Evolutionary conservation across 2,888 invertebrate species (phyloP).

Genomic region (Drosophila mercatorum): DNA sequence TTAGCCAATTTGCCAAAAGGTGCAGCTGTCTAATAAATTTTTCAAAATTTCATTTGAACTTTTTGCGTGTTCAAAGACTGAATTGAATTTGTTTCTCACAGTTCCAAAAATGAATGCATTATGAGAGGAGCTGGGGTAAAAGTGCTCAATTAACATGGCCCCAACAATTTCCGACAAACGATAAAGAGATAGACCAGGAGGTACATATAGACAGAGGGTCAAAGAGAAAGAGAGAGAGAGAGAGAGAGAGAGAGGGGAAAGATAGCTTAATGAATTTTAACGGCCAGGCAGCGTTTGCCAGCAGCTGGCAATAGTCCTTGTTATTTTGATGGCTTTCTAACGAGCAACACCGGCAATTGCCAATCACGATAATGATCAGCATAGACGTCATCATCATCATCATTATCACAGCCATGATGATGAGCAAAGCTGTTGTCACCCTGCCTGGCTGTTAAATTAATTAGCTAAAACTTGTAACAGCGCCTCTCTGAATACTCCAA

Average conservation of each 20-base stretch:
- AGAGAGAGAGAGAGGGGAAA: not conserved
- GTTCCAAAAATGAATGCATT: slow-evolving; percentile 23
- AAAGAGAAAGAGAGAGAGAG: too few relatives aligned
- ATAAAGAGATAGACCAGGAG: not conserved
- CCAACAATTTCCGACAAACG: slow-evolving; percentile 23
- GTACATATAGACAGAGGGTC: too few relatives aligned
- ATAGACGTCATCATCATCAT: slow-evolving; percentile 27
- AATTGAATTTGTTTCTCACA: slow-evolving; percentile 18
- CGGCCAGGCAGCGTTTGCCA: slow-evolving; percentile 16
- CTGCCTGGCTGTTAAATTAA: slow-evolving; percentile 44
- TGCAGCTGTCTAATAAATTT: slow-evolving; percentile 67
- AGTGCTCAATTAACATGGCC: slow-evolving; percentile 51
- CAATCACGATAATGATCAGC: slow-evolving; percentile 33
- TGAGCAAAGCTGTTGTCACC: slow-evolving; percentile 8
- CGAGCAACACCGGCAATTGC: slow-evolving; percentile 32
- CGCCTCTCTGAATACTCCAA: slow-evolving; percentile 9
- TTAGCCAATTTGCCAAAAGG: slow-evolving; percentile 54
- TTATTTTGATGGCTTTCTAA: slow-evolving; percentile 40
- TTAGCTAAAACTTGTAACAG: slow-evolving; percentile 36
- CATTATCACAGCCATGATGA: slow-evolving; percentile 8
- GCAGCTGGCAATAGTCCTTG: slow-evolving; percentile 35
- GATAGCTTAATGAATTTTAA: slow-evolving; percentile 44
- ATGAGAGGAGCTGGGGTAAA: slow-evolving; percentile 23
- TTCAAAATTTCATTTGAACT: slow-evolving; percentile 50
- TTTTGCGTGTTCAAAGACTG: slow-evolving; percentile 19